phyloP scores from a whole-genome alignment of 2,113 vertebrate genomes.

The Struthio camelus region DNA sequence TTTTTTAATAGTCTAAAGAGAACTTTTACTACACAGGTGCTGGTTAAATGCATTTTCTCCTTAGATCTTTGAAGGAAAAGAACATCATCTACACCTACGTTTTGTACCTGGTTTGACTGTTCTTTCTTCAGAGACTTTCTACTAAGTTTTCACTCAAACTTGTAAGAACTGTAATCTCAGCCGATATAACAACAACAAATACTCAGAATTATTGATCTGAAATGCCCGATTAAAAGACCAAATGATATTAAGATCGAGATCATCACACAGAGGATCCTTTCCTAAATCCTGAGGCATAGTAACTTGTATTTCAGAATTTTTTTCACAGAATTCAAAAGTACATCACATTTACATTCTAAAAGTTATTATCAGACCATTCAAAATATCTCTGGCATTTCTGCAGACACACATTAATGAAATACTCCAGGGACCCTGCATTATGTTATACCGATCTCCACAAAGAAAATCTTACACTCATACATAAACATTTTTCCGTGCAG shows the following conservation, averaged over 20 bases:
- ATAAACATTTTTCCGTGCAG: background rate
- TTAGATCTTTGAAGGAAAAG: constrained; percentile 4
- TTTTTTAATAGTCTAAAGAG: background rate
- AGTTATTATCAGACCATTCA: background rate
- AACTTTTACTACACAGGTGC: background rate
- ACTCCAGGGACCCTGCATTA: background rate
- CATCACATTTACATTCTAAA: background rate
- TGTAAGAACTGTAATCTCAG: constrained; percentile 33
- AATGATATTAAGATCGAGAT: background rate
- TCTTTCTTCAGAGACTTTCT: constrained; percentile 21
- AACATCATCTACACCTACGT: background rate
- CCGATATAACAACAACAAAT: background rate
- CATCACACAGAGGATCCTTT: background rate
- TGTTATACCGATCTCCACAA: background rate
- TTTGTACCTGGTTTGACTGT: background rate
- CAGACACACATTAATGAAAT: background rate
- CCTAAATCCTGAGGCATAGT: background rate
- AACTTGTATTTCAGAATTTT: background rate
- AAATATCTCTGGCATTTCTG: background rate
- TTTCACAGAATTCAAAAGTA: background rate
- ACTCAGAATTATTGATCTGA: constrained; percentile 22
- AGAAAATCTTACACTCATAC: background rate
- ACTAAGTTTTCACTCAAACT: constrained; percentile 25
- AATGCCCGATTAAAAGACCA: constrained; percentile 5
- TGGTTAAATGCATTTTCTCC: background rate